Conservation (phyloP, 2,797 vertebrate species). For the Delichon dasypus region DNA sequence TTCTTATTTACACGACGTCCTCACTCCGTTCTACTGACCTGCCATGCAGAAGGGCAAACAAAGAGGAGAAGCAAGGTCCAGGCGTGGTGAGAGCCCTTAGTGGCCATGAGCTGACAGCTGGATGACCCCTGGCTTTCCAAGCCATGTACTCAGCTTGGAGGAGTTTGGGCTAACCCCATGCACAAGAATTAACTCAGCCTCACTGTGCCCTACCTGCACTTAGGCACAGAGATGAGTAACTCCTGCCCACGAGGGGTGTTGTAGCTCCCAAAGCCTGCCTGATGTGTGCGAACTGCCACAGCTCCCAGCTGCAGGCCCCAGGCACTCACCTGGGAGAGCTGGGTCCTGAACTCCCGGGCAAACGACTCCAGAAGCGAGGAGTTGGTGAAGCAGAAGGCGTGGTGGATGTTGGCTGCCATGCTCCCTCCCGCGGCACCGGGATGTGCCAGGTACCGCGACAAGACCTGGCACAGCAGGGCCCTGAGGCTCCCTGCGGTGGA, state of each 20-base stretch:
- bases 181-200: neutral
- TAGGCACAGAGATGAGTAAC: neutral
- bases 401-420: conserved; percentile 71
- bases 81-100: neutral
- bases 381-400: conserved; percentile 71
- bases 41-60: neutral
- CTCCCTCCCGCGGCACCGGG: neutral
- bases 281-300: rapidly evolving
- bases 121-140: neutral
- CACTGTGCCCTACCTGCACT: neutral
- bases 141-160: neutral
- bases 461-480: conserved; percentile 64
- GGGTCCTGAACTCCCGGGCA: conserved; percentile 68
- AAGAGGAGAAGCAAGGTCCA: neutral
- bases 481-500: conserved; percentile 64
- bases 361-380: conserved; percentile 66
- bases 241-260: neutral
- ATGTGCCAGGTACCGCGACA: conserved; percentile 7
- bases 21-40: neutral
- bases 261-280: neutral
- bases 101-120: neutral
- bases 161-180: neutral
- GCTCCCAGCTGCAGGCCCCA: neutral
- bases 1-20: conserved; percentile 1
- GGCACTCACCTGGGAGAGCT: conserved; percentile 68